Evolutionary conservation across 1,140 invertebrate genomes (phyloP).

Genomic region (Lepidurus apus): DNA sequence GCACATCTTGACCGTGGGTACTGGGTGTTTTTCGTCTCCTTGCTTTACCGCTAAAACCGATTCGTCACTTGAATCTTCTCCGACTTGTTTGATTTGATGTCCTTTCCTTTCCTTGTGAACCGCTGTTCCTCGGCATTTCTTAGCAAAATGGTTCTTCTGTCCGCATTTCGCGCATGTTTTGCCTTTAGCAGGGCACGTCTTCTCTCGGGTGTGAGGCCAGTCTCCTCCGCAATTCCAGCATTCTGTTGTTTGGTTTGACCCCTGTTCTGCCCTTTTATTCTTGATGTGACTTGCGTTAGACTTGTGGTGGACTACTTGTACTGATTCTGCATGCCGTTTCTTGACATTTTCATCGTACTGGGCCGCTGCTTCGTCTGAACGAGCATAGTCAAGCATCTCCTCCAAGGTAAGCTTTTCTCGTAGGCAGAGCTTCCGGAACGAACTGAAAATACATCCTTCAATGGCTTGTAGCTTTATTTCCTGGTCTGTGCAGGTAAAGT

Average conservation of each 20-base stretch:
- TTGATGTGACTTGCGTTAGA: not conserved
- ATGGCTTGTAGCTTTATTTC: conserved; percentile 1
- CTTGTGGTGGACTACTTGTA: not conserved
- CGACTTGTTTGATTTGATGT: not conserved
- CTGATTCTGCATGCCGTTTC: not conserved
- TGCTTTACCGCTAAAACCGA: not conserved
- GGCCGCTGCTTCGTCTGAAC: not conserved
- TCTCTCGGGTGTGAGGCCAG: not conserved
- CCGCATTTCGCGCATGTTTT: not conserved
- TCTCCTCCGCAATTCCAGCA: conserved; percentile 16
- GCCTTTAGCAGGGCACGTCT: not conserved
- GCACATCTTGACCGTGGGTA: conserved; percentile 2
- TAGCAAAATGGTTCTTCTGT: not conserved
- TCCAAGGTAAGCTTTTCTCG: not conserved
- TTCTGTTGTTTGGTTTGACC: not conserved
- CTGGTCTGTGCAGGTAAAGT: not conserved
- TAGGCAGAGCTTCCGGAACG: not conserved
- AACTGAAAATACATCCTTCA: not conserved
- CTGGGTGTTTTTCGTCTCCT: not conserved
- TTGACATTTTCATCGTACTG: conserved; percentile 20
- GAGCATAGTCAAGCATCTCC: not conserved
- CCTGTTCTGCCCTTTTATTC: not conserved
- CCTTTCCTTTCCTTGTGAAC: not conserved
- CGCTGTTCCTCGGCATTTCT: not conserved
- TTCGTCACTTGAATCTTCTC: not conserved